These are phyloP conservation scores for Ptiloglossa arizonensis DNA, from an alignment of 1,140 invertebrate species.

Conservation along the genomic window DNA sequence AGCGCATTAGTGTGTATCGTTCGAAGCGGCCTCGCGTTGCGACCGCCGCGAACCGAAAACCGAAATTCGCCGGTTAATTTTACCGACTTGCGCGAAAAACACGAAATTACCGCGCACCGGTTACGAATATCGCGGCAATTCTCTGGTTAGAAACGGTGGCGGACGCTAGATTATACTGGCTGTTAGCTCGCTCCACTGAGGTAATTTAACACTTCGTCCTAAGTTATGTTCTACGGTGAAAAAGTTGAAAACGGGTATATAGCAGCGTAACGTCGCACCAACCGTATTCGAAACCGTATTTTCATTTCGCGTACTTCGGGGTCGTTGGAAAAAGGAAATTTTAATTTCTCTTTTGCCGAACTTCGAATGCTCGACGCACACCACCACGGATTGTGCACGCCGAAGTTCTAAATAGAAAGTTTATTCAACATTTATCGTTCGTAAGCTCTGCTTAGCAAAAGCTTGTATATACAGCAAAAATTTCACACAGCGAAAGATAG, in stretches of 20 bases:
- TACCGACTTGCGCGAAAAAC: conserved; percentile 12
- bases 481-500: no score
- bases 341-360: no score
- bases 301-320: conserved; percentile 1
- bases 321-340: no score
- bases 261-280: no score
- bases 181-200: conserved; percentile 6
- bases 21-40: no score
- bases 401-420: no score
- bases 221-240: conserved; percentile 41
- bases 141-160: conserved; percentile 8
- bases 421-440: no score
- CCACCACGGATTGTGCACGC: no score
- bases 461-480: no score
- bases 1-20: background rate
- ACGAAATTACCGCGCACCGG: conserved; percentile 24
- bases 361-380: no score
- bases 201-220: conserved; percentile 48
- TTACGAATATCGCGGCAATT: conserved; percentile 37
- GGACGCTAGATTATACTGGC: conserved; percentile 31
- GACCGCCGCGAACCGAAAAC: background rate
- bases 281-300: no score
- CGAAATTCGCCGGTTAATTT: conserved; percentile 2
- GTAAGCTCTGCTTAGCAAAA: no score
- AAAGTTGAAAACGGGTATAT: conserved; percentile 29